phyloP scores from a whole-genome alignment of 2,888 invertebrate genomes.

The Polymixis flavicincta region DNA sequence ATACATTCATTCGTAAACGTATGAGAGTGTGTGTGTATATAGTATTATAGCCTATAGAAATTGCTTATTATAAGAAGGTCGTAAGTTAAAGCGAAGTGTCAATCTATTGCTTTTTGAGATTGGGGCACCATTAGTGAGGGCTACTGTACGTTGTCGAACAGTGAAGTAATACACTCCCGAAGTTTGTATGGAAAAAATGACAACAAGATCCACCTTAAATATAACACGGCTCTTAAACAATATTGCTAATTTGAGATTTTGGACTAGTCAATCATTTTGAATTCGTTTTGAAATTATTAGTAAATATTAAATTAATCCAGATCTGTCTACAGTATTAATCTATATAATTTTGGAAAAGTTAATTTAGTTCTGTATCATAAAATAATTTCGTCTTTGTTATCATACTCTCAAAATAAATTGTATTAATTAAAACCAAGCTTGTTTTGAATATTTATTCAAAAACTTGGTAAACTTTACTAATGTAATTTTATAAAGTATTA shows the following conservation, averaged over 20 bases:
- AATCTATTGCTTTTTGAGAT: too few species aligned
- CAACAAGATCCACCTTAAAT: too few species aligned
- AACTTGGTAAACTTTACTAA: conserved; percentile 35
- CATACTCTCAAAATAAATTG: conserved; percentile 47
- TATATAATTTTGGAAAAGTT: background rate
- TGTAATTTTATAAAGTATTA: conserved; percentile 15
- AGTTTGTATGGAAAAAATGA: too few species aligned
- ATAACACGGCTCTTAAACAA: background rate
- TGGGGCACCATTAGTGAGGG: too few species aligned
- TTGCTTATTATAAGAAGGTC: too few species aligned
- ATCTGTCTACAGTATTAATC: background rate
- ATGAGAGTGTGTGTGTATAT: too few species aligned
- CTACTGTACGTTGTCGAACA: too few species aligned
- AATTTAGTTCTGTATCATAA: conserved; percentile 9
- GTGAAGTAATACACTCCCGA: too few species aligned
- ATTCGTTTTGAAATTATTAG: background rate
- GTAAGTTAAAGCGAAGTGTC: too few species aligned
- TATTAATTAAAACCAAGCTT: conserved; percentile 50
- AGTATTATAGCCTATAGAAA: too few species aligned
- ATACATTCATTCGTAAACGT: too few species aligned
- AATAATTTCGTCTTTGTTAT: conserved; percentile 28
- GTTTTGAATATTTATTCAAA: conserved; percentile 46
- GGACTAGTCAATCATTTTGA: background rate
- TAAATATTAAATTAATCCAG: background rate
- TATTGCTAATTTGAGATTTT: background rate